phyloP scores from a whole-genome alignment of 2,113 vertebrate species.

The Clarias magur region DNA sequence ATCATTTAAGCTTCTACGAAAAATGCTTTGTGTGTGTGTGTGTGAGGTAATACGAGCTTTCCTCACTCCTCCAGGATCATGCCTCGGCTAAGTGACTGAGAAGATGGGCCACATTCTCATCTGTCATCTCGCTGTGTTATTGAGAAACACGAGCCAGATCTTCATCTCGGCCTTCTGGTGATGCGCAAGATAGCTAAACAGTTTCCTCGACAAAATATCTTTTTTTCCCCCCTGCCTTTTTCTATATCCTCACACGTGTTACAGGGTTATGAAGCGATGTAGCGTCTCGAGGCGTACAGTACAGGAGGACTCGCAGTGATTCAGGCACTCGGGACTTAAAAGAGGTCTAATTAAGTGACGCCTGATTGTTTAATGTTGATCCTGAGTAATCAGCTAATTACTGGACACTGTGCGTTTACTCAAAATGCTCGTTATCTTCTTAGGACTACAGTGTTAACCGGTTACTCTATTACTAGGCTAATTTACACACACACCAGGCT shows the following conservation, averaged over 20 bases:
- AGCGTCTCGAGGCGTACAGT: not conserved
- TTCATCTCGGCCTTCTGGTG: not conserved
- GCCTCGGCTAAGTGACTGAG: constrained; percentile 4
- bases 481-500: not conserved
- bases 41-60: not conserved
- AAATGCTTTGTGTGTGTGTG: not conserved
- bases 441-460: not conserved
- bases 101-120: constrained; percentile 19
- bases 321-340: not conserved
- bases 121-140: constrained; percentile 12
- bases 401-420: not conserved
- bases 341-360: not conserved
- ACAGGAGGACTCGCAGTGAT: not conserved
- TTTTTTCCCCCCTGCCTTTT: no score
- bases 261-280: not conserved
- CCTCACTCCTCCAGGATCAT: not conserved
- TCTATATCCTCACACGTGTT: not conserved
- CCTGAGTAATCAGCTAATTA: not conserved
- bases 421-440: not conserved
- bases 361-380: not conserved
- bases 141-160: constrained; percentile 8
- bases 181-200: not conserved
- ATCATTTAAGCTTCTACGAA: not conserved
- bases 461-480: not conserved
- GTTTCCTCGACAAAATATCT: not conserved